A percentile compares a stretch with the other conserved stretches of the same genome.
These are phyloP conservation scores for Rhyzopertha dominica DNA, from an alignment of 1,140 invertebrate genomes.

Conservation along the genomic window DNA sequence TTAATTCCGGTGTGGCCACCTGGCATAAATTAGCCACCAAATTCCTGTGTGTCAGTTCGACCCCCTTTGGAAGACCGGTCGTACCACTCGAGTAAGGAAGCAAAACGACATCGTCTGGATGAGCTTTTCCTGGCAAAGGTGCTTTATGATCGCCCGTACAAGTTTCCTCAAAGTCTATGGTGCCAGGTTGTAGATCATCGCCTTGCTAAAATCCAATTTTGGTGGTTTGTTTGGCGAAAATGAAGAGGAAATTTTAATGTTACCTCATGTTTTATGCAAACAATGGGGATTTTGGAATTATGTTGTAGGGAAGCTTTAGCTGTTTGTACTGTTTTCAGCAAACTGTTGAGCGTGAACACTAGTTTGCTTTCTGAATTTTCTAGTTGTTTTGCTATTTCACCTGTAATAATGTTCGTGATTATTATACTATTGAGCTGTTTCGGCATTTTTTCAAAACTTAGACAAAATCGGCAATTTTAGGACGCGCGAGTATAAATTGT, in stretches of 20 bases:
- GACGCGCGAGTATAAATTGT: too few species aligned
- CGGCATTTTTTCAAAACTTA: too few species aligned
- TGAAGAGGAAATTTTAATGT: not conserved
- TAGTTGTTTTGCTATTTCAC: constrained; percentile 59
- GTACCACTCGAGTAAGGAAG: constrained; percentile 75
- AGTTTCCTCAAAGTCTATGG: constrained; percentile 16
- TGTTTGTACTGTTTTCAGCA: constrained; percentile 45
- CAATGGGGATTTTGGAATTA: constrained; percentile 47
- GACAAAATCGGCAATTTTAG: too few species aligned
- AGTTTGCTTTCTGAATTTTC: constrained; percentile 57
- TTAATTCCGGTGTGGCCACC: constrained; percentile 9
- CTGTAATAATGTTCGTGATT: too few species aligned
- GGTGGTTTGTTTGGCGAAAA: constrained; percentile 5
- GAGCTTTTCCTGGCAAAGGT: constrained; percentile 41
- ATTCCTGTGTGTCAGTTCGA: constrained; percentile 68
- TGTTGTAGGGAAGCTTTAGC: constrained; percentile 43
- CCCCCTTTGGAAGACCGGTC: constrained; percentile 82
- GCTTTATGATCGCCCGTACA: constrained; percentile 54
- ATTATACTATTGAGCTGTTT: too few species aligned
- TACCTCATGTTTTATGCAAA: constrained; percentile 45
- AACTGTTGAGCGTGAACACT: constrained; percentile 57
- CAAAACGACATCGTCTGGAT: constrained; percentile 48
- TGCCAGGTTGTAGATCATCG: constrained; percentile 7
- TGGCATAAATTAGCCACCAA: constrained; percentile 50
- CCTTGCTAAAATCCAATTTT: not conserved